Evolutionary conservation across 2,797 vertebrate species (phyloP), one percentile per base, ranked within the genome.

Genomic region (Poeciliopsis turneri): DNA sequence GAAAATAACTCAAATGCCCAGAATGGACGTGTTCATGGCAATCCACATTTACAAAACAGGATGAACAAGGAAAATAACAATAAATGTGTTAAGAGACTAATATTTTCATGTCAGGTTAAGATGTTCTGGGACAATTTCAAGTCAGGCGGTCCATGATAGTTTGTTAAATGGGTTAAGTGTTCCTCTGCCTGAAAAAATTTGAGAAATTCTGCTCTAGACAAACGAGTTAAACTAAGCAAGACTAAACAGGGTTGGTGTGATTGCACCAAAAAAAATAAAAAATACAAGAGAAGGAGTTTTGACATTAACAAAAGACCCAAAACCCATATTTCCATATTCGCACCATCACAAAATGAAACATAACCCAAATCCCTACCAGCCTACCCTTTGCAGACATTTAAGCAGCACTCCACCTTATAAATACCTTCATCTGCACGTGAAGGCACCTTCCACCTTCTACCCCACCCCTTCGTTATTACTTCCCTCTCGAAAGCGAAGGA

Each of bases 401-500:
- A 84, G 76, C 49, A 82, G 80, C 80, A 15, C 80, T 84, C 82
- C 88, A 77, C 87, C 87, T 88, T 81, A 20, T 81, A 78, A 84
- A 90, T 79, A 82, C 55, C 78, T 61, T 41, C 84, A 85, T 80
- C 23, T 77, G 80, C 76, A 36, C 55, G 2, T 79, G 36, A 75
- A 47, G 75, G 41, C 73, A 87, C 81, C 68, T 86, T 85, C 80
- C 85, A 83, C 91, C 90, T 87, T 84, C 89, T 82, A 78, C 82
- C 89, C 88, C 88, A 78, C 86, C 88, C 87, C 92, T 92, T 93
- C 93, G 94, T 94, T 95, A 95, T 95, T 94, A 91, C 93, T 85
- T 85, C 89, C 91, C 92, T 90, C 92, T 94, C 90, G 74, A 89
- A 94, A 88, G 86, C 82, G 69, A 88, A 90, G 92, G 80, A 91